Evolutionary conservation across 2,113 vertebrate genomes (phyloP).

Genomic region (Saguinus imperator): DNA sequence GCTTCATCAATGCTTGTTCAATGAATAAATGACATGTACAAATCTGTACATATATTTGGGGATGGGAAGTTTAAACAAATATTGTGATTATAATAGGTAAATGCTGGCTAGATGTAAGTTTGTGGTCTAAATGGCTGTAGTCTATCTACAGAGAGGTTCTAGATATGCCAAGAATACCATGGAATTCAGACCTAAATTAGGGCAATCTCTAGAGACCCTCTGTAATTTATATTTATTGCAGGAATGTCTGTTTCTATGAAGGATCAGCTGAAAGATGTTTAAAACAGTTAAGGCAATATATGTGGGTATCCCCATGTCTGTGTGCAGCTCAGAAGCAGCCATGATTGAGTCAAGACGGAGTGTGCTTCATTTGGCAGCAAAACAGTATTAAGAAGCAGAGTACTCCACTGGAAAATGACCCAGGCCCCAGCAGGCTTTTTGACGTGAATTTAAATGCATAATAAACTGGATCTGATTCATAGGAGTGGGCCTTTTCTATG

Average conservation of each 20-base stretch:
- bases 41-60: background rate
- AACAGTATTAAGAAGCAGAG: background rate
- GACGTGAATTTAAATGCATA: background rate
- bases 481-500: background rate
- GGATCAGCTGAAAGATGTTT: background rate
- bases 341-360: background rate
- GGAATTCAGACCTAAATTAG: constrained; percentile 47
- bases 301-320: background rate
- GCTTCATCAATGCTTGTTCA: constrained; percentile 27
- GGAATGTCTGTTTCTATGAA: constrained; percentile 14
- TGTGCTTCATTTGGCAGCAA: background rate
- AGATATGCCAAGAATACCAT: background rate
- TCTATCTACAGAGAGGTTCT: constrained; percentile 24
- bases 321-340: background rate
- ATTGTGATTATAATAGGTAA: constrained; percentile 6
- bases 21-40: constrained; percentile 27
- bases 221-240: constrained; percentile 4
- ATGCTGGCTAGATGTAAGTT: background rate
- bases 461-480: background rate
- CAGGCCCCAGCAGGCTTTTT: background rate
- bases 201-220: background rate
- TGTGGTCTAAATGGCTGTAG: background rate
- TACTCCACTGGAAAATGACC: background rate
- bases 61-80: constrained; percentile 20
- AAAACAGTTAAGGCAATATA: background rate